Base-by-base conservation (phyloP, 1,140 invertebrate species). In the Heliconius himera region DNA sequence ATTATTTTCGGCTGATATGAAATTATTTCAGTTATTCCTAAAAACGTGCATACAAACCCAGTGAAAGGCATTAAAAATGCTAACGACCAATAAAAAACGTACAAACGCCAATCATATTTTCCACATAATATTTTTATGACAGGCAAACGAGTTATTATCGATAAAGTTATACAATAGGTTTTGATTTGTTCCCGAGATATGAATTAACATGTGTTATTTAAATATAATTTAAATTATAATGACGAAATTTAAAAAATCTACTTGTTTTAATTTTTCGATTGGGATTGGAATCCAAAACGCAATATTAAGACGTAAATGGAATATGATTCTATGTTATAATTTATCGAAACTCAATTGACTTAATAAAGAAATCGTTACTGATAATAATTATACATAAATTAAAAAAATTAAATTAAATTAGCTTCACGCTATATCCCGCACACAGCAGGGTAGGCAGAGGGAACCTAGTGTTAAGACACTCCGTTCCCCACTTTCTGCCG, bases 131-230 rank as follows among this genome's bases (percentile, higher is more conserved):
- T 73, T 80, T 81, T 78, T 81, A 77, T 70, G 79, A 56, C 51
- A 33, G 60, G 1, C 49, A 22, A 77, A 81, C 49, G 26, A 76
- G 66, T 77, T 77, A 71, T 76, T 38, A 74, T 36, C 49, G 20
- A 81, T 81, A 78, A 77, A 77, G 51, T 77, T 77, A 77, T 74
- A 81, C 26, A 66, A 66, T 77, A 70, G 71, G 9, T 18, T 66
- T 41, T 74, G 51, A 72, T 76, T 41, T 54, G 38, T 79, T 72
- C 46, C 36, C 38, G 38, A 36, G 33, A 77, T 80, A 20, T 74
- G 29, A 70, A 80, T 20, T 51, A 54, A 79, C 18, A 33, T n/a
- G 33, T 72, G 3, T 60, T 60, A 22, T 60, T 26, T 60, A 8
- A 11, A 60, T 26, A 8, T 36, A 6, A 1, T 36, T 36, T 36